phyloP scores from a whole-genome alignment of 1,140 invertebrate genomes.

The Magallana gigas region DNA sequence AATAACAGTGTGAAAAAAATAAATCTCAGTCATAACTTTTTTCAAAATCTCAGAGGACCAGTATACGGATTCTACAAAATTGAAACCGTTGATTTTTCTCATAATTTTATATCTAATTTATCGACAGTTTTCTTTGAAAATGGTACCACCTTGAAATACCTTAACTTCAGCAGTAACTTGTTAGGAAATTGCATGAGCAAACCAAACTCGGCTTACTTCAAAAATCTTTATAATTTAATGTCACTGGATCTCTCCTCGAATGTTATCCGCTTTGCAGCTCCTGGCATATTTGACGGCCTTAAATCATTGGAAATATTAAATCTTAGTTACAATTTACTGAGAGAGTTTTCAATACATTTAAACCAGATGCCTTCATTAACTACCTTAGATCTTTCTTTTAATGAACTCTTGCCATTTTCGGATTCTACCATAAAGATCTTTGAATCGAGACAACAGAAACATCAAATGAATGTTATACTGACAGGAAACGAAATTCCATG shows the following conservation, averaged over 20 bases:
- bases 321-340: conserved; percentile 30
- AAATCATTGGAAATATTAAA: conserved; percentile 16
- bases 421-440: neutral
- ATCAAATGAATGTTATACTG: neutral
- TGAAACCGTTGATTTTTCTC: neutral
- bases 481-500: conserved; percentile 18
- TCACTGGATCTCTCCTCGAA: conserved; percentile 22
- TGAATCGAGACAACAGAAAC: neutral
- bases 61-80: neutral
- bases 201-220: neutral
- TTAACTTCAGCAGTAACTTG: conserved; percentile 17
- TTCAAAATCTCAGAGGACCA: neutral
- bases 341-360: neutral
- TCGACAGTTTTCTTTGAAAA: conserved; percentile 18
- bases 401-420: neutral
- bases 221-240: neutral
- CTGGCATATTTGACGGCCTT: neutral
- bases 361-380: neutral
- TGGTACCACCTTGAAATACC: neutral
- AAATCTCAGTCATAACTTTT: neutral
- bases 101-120: conserved; percentile 40
- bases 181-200: conserved; percentile 19
- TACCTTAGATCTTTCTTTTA: conserved; percentile 17
- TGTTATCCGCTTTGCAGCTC: neutral
- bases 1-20: neutral